phyloP scores from a whole-genome alignment of 2,797 vertebrate species.

The Coregonus sp. region DNA sequence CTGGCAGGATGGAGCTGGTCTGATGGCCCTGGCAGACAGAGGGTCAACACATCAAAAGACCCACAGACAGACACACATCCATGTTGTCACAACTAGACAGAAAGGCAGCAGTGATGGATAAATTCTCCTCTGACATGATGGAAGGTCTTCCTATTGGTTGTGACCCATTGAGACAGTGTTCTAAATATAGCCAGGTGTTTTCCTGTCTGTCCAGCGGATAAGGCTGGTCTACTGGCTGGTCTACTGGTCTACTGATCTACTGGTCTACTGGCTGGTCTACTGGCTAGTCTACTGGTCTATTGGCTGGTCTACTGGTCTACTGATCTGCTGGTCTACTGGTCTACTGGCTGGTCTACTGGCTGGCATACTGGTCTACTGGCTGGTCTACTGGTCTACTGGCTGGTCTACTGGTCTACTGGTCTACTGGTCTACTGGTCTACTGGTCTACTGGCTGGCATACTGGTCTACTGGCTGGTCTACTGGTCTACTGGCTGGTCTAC shows the following conservation, averaged over 20 bases:
- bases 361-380: too few species aligned
- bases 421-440: too few species aligned
- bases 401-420: too few species aligned
- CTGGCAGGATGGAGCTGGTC: not conserved
- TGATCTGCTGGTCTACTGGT: too few species aligned
- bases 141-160: constrained; percentile 23
- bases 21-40: constrained; percentile 26
- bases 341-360: too few species aligned
- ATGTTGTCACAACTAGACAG: constrained; percentile 2
- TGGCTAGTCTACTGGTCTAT: constrained; percentile 3
- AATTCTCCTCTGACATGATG: constrained; percentile 19
- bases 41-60: constrained; percentile 3
- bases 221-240: constrained; percentile 13
- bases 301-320: too few species aligned
- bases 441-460: too few species aligned
- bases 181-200: constrained; percentile 46
- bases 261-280: too few species aligned
- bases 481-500: not conserved
- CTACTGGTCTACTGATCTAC: too few species aligned
- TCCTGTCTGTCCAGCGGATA: constrained; percentile 27
- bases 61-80: not conserved
- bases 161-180: constrained; percentile 13
- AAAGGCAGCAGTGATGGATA: constrained; percentile 19
- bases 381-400: too few species aligned
- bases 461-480: constrained; percentile 5